phyloP scores from a whole-genome alignment of 2,888 invertebrate genomes.

The Lamproptera curius region DNA sequence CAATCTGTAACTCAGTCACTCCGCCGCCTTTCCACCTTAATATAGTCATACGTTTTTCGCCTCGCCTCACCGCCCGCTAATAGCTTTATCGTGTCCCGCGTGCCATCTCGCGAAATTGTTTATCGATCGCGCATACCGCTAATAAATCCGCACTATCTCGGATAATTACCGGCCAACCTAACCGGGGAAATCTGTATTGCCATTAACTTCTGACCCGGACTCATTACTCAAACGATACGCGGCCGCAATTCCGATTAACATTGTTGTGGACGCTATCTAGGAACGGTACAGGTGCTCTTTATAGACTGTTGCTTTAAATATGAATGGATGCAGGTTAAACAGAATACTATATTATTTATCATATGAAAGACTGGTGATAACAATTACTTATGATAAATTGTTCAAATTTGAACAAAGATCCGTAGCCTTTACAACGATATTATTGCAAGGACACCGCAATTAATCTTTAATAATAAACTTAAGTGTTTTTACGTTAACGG shows the following conservation, averaged over 20 bases:
- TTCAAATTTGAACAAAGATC: too few species aligned
- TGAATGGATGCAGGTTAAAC: not conserved
- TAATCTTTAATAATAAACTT: too few species aligned
- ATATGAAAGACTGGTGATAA: too few species aligned
- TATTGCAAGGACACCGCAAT: too few species aligned
- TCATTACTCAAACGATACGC: conserved; percentile 15
- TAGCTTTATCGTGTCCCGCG: conserved; percentile 22
- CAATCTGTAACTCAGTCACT: conserved; percentile 22
- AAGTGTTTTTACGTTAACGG: too few species aligned
- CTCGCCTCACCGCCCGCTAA: conserved; percentile 15
- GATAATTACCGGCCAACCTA: conserved; percentile 16
- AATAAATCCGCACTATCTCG: conserved; percentile 17
- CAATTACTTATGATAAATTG: too few species aligned
- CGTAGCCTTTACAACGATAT: too few species aligned
- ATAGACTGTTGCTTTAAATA: not conserved
- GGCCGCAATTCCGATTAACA: conserved; percentile 8
- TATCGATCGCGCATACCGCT: conserved; percentile 13
- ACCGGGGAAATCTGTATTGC: conserved; percentile 18
- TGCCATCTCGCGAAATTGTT: conserved; percentile 22
- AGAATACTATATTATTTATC: too few species aligned
- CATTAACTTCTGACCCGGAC: conserved; percentile 19
- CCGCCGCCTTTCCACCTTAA: conserved; percentile 17
- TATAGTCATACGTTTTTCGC: conserved; percentile 20
- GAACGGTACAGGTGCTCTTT: not conserved
- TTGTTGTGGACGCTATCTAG: conserved; percentile 3